A percentile compares a stretch with the other conserved stretches of the same genome.
Conservation (phyloP, 2,888 invertebrate species). For the Oscheius sp. region DNA sequence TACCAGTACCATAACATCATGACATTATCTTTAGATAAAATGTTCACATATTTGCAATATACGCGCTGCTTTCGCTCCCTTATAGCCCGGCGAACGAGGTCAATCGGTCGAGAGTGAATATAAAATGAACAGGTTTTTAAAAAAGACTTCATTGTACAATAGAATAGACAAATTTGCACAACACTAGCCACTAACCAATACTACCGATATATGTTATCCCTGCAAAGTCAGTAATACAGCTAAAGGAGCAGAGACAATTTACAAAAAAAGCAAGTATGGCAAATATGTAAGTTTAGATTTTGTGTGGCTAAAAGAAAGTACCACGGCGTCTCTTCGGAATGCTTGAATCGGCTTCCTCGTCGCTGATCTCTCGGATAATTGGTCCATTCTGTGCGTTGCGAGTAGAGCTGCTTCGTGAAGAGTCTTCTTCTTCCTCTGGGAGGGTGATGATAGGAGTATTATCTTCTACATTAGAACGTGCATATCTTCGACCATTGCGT, state of each 20-base stretch:
- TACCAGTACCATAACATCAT: too few species aligned
- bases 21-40: too few species aligned
- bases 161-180: too few species aligned
- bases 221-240: not conserved
- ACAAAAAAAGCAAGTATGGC: not conserved
- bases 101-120: too few species aligned
- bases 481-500: not conserved
- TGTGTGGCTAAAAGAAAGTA: constrained; percentile 3
- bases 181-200: too few species aligned
- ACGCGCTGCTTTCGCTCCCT: too few species aligned
- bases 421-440: constrained; percentile 51
- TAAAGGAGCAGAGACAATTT: not conserved
- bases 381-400: constrained; percentile 39
- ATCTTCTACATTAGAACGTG: not conserved
- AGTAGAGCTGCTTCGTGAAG: not conserved
- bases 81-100: too few species aligned
- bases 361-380: constrained; percentile 64
- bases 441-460: constrained; percentile 56
- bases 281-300: too few species aligned
- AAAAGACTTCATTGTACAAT: too few species aligned
- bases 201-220: constrained; percentile 6
- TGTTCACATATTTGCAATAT: too few species aligned
- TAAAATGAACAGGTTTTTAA: too few species aligned
- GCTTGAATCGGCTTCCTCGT: constrained; percentile 62
- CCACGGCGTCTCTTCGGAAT: constrained; percentile 59